Evolutionary conservation across 2,797 vertebrate genomes (phyloP).

Genomic region (Pithecia hirsuta): DNA sequence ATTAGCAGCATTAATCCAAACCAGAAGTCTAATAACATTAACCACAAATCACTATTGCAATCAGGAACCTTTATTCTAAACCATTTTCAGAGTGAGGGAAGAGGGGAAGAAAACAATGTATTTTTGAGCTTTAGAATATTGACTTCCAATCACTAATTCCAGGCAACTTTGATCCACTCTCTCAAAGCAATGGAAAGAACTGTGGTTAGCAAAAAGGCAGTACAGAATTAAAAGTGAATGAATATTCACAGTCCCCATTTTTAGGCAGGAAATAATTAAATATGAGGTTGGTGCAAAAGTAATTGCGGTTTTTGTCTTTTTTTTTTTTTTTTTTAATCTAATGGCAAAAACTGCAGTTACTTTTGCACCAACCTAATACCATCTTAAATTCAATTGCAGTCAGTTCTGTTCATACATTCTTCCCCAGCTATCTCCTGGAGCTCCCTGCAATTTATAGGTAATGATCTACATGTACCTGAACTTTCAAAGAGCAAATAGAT

Average conservation of each 20-base stretch:
- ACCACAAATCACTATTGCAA: constrained; percentile 67
- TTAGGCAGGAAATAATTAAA: not conserved
- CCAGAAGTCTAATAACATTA: constrained; percentile 84
- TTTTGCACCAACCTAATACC: not conserved
- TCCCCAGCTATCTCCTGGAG: not conserved
- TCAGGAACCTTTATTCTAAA: constrained; percentile 64
- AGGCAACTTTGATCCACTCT: not conserved
- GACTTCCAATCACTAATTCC: constrained; percentile 50
- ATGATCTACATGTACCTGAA: not conserved
- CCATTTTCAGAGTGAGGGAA: constrained; percentile 20
- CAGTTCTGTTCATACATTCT: not conserved
- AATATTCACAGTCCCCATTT: not conserved
- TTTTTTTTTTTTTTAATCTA: not conserved
- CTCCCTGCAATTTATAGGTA: not conserved
- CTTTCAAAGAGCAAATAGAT: not conserved
- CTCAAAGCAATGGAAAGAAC: not conserved
- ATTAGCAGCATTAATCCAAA: constrained; percentile 85
- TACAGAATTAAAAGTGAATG: not conserved
- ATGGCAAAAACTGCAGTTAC: not conserved
- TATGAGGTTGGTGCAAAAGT: not conserved
- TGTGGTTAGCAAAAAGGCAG: not conserved
- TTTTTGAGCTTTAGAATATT: not conserved
- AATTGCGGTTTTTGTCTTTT: not conserved
- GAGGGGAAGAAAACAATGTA: not conserved
- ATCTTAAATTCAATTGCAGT: not conserved